Evolutionary conservation across 2,113 vertebrate genomes (phyloP).

Genomic region (Mesoclemmys tuberculata): DNA sequence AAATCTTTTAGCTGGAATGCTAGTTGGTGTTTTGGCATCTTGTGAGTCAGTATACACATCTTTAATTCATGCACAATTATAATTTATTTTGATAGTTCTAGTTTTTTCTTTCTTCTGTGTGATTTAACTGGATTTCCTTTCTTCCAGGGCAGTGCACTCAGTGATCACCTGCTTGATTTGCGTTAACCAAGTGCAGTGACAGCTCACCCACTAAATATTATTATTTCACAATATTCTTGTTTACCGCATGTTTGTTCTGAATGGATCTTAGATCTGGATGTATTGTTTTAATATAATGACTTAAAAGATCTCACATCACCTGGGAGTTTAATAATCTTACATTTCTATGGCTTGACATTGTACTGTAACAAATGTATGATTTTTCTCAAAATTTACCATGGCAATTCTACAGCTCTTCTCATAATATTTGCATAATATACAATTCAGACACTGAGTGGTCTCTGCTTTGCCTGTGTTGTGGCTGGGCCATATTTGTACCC

Average conservation of each 20-base stretch:
- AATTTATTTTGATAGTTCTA: slow-evolving; percentile 12
- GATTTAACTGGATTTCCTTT: slow-evolving; percentile 12
- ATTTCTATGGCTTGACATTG: slow-evolving; percentile 13
- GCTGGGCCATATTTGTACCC: slow-evolving; percentile 40
- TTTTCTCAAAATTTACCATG: slow-evolving; percentile 11
- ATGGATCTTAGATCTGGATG: slow-evolving; percentile 18
- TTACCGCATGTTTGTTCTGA: slow-evolving; percentile 16
- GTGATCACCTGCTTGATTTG: slow-evolving; percentile 25
- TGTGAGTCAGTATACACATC: background rate
- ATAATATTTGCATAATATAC: slow-evolving; percentile 12
- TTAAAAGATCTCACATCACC: background rate
- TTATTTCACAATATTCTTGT: slow-evolving; percentile 31
- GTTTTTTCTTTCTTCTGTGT: slow-evolving; percentile 17
- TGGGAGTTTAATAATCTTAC: slow-evolving; percentile 27
- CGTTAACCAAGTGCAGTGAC: slow-evolving; percentile 7
- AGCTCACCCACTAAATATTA: background rate
- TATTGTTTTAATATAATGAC: slow-evolving; percentile 20
- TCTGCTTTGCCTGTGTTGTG: slow-evolving; percentile 39
- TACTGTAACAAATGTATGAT: slow-evolving; percentile 1
- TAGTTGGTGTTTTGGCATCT: background rate
- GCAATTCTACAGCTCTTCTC: background rate
- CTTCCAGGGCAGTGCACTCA: background rate
- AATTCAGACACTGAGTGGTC: slow-evolving; percentile 18
- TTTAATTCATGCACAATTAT: background rate
- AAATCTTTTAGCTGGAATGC: background rate